These are phyloP conservation scores for Neodiprion pinetum DNA, from an alignment of 1,140 invertebrate genomes.

Conservation along the genomic window DNA sequence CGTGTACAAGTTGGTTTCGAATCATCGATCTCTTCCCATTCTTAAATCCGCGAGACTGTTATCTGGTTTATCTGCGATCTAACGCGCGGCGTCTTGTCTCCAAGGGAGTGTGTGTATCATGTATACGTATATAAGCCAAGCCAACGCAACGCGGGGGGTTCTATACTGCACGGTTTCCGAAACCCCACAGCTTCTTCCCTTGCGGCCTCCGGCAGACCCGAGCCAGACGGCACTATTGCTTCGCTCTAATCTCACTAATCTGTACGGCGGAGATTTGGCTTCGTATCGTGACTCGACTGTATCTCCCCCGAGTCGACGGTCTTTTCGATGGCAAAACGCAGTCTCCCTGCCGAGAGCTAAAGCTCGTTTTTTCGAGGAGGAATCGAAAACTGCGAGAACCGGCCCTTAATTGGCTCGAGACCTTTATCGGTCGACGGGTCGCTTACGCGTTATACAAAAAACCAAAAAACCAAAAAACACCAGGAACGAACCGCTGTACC, in stretches of 20 bases:
- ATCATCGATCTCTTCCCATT: background rate
- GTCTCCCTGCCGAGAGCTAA: too few species aligned
- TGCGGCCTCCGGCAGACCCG: background rate
- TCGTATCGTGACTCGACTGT: background rate
- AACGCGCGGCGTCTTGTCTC: too few species aligned
- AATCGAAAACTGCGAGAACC: background rate
- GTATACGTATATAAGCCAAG: too few species aligned
- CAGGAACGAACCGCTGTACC: background rate
- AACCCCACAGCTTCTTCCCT: too few species aligned
- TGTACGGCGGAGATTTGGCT: slow-evolving; percentile 1
- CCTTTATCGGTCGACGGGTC: background rate
- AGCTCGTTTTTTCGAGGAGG: too few species aligned
- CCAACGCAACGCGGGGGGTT: too few species aligned
- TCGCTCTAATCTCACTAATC: background rate
- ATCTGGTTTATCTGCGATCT: too few species aligned
- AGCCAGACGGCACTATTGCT: background rate
- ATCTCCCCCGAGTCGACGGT: too few species aligned
- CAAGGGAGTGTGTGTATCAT: too few species aligned
- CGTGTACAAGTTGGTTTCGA: too few species aligned
- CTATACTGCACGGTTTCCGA: too few species aligned
- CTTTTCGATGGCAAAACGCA: too few species aligned
- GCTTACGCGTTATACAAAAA: background rate
- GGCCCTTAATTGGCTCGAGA: background rate
- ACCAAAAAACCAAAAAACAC: background rate
- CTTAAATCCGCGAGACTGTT: background rate